Base-by-base conservation (phyloP, 1,140 invertebrate genomes). In the Pogonognathellus flavescens region DNA sequence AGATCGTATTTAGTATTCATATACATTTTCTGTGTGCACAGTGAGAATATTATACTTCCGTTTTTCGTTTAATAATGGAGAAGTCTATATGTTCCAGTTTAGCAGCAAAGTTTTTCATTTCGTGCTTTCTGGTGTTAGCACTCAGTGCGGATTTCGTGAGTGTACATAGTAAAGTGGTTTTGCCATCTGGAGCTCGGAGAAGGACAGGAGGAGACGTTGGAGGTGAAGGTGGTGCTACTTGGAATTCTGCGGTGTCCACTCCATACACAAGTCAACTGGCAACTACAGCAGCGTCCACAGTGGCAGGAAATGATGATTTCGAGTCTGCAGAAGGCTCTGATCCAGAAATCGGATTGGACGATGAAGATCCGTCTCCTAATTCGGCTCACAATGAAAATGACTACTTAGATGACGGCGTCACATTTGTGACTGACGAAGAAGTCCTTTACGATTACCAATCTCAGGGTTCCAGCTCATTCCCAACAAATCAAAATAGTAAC, bases 371-470 rank as follows among this genome's bases (percentile, higher is more conserved):
- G 7, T 49, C 41, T 31, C 14, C 4, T 5, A 25, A 76, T n/a
- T 41, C 70, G 9, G 14, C 41, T 14, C 14, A 76, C n/a, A 76
- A 76, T 31, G 66, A 72, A 14, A 41, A 72, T 31, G 70, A 76
- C 31, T 76, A 76, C 41, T 50, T 76, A 31, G 70, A 76, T 31
- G 70, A 76, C 41, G 70, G 70, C 13, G 70, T 76, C 41, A 76
- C 70, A 18, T 76, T 76, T n/a, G 41, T 76, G 5, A 49, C 70
- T 10, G 70, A 76, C 41, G 70, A 76, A 50, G 70, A 76, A 50
- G 70, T 76, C 0, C 70, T 50, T 8, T 76, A 76, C 10, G 70
- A 76, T 49, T 25, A 76, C 14, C 70, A 76, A 1, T n/a, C 41
- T 16, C 41, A 25, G 5, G 31, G 70, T 6, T 49, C 70, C 16